Evolutionary conservation across 2,888 invertebrate genomes (phyloP), one percentile per base, ranked within the genome.

Genomic region (Diadegma fenestrale): DNA sequence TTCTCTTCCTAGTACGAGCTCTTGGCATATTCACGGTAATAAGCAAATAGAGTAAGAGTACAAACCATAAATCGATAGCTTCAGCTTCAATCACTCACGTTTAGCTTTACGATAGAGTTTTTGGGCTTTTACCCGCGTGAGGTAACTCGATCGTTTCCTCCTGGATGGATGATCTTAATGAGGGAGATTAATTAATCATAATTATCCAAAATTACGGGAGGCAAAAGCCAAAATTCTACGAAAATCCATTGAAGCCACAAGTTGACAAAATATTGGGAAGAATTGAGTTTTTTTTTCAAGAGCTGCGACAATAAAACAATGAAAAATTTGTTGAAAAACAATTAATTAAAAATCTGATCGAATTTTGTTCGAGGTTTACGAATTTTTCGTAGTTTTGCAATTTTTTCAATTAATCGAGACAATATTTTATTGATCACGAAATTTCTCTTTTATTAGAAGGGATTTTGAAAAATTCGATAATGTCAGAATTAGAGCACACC

Each of bases 1-100:
- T 73, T 61, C 14, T 66, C 48, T 48, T 41, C 45, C 72, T 8
- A 37, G 66, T 77, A 77, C 66, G 41, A n/a, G 66, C 58, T 33
- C 45, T 76, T 51, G 33, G 64, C 33, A 19, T 64, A 51, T 43
- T 37, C 37, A 37, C 48, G 76, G 33, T 76, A 76, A 76, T 76
- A 48, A 51, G 63, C 37, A 63, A 76, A 76, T 64, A 30, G 30
- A n/a, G 43, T 26, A 73, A 43, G 8, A 10, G 26, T 41, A 14
- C 10, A 3, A 48, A 19, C 19, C 14, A 0, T 12, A 30, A 48
- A 33, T 64, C 76, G 76, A 76, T 64, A 76, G 26, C 37, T 22
- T 6, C 33, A 69, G 73, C 8, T 45, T 8, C 43, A 8, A 76
- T 63, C 63, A 17, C 43, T 33, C 19, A 30, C 19, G 61, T 33